phyloP scores from a whole-genome alignment of 2,113 vertebrate species.

The Periophthalmus modestus region DNA sequence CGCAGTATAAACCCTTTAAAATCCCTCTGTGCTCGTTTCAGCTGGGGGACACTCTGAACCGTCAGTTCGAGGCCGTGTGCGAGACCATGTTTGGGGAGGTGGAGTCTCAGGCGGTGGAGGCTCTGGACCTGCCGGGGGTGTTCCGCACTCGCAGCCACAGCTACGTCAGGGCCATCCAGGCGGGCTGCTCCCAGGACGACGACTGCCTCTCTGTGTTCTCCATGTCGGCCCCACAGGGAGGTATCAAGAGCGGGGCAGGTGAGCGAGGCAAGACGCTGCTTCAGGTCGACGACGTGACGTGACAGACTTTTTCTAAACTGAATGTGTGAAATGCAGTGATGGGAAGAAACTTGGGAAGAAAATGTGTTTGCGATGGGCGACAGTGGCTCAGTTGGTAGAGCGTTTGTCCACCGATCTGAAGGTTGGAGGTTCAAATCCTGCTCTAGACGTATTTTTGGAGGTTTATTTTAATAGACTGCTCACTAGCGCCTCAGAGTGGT shows the following conservation, averaged over 20 bases:
- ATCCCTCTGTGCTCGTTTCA: slow-evolving; percentile 34
- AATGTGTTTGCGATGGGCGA: too few species aligned
- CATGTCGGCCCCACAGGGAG: slow-evolving; percentile 86
- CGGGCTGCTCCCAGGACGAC: slow-evolving; percentile 96
- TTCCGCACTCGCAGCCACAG: slow-evolving; percentile 98
- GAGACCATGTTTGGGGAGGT: slow-evolving; percentile 94
- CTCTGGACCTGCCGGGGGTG: slow-evolving; percentile 95
- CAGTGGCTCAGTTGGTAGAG: too few species aligned
- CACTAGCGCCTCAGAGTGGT: too few species aligned
- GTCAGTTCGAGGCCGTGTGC: slow-evolving; percentile 92
- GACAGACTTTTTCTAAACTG: not conserved
- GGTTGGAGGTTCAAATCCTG: too few species aligned
- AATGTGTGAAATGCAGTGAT: not conserved
- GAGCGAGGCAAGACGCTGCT: slow-evolving; percentile 59
- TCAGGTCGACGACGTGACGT: not conserved
- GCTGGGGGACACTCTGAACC: slow-evolving; percentile 91
- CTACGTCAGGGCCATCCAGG: slow-evolving; percentile 98
- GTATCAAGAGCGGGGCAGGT: slow-evolving; percentile 88
- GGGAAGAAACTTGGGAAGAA: too few species aligned
- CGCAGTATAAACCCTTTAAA: too few species aligned
- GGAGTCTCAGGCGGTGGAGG: slow-evolving; percentile 96
- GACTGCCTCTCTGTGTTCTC: slow-evolving; percentile 97
- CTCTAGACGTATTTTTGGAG: too few species aligned
- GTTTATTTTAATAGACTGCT: too few species aligned
- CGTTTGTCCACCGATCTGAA: too few species aligned